A percentile compares a stretch with the other conserved stretches of the same genome.
These are phyloP conservation scores for Scaptodrosophila latifasciaeformis DNA, from an alignment of 2,888 invertebrate genomes.

Conservation along the genomic window DNA sequence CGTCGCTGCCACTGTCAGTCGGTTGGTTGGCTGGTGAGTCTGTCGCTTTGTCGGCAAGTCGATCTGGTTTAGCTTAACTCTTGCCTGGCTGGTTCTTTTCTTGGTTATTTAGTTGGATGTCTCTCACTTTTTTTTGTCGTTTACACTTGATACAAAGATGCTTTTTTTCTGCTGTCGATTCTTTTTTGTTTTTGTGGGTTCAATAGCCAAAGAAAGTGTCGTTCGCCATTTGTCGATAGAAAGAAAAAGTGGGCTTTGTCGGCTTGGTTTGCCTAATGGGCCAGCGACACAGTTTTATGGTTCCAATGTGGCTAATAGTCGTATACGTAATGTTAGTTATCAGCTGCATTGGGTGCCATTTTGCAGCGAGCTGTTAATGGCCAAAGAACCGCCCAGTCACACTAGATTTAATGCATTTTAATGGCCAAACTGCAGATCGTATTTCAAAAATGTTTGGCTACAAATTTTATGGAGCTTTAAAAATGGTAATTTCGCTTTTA, in stretches of 20 bases:
- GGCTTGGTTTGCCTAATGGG: conserved; percentile 1
- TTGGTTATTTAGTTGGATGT: too few relatives aligned
- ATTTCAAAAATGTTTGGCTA: not conserved
- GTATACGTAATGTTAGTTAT: conserved; percentile 49
- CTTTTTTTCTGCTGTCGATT: not conserved
- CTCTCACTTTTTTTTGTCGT: not conserved
- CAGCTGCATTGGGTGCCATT: too few relatives aligned
- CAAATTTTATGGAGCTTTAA: not conserved
- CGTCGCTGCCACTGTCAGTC: conserved; percentile 26
- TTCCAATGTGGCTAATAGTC: not conserved
- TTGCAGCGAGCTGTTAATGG: too few relatives aligned
- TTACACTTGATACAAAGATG: conserved; percentile 19
- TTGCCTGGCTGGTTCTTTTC: too few relatives aligned
- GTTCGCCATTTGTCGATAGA: conserved; percentile 39
- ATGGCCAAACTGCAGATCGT: too few relatives aligned
- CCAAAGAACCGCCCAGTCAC: too few relatives aligned
- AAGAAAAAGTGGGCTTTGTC: conserved; percentile 56
- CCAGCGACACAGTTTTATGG: conserved; percentile 4
- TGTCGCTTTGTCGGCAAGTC: conserved; percentile 18
- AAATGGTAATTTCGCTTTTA: too few relatives aligned
- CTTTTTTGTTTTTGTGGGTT: conserved; percentile 45
- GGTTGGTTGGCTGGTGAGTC: conserved; percentile 4
- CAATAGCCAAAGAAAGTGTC: conserved; percentile 66
- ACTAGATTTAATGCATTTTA: too few relatives aligned
- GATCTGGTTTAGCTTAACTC: conserved; percentile 26